Evolutionary conservation across 2,797 vertebrate species (phyloP).

Genomic region (Peromyscus attwateri): DNA sequence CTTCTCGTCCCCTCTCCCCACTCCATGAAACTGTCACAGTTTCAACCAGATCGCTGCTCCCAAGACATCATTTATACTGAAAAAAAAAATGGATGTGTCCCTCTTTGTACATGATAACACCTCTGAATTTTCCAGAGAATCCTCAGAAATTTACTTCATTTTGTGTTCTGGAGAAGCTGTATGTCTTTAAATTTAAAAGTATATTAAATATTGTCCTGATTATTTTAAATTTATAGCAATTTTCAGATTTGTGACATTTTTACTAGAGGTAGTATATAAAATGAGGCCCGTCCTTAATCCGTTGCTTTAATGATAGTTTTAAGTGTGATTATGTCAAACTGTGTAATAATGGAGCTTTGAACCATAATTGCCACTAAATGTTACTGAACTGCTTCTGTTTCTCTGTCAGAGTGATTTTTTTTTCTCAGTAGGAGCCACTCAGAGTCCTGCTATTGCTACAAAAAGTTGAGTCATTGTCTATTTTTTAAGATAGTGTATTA

Average conservation of each 20-base stretch:
- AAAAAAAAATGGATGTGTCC: too few species aligned
- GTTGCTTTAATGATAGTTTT: background rate
- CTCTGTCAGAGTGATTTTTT: background rate
- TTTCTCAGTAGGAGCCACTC: background rate
- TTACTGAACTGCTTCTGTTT: background rate
- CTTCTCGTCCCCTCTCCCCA: too few species aligned
- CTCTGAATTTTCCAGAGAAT: background rate
- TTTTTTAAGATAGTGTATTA: conserved; percentile 39
- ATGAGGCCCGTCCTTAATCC: background rate
- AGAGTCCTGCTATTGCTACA: background rate
- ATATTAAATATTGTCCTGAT: background rate
- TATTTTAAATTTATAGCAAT: background rate
- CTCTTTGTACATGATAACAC: background rate
- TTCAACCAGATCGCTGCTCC: too few species aligned
- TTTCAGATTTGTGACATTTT: conserved; percentile 6
- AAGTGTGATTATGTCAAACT: conserved; percentile 4
- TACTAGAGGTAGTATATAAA: background rate
- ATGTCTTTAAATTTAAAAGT: background rate
- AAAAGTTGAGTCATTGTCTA: background rate
- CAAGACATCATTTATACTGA: background rate
- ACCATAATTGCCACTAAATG: background rate
- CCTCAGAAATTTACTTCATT: background rate
- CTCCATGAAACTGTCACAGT: accelerated
- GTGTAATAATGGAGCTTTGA: background rate
- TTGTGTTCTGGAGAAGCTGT: background rate